Evolutionary conservation across 2,113 vertebrate genomes (phyloP).

Genomic region (Aythya baeri): DNA sequence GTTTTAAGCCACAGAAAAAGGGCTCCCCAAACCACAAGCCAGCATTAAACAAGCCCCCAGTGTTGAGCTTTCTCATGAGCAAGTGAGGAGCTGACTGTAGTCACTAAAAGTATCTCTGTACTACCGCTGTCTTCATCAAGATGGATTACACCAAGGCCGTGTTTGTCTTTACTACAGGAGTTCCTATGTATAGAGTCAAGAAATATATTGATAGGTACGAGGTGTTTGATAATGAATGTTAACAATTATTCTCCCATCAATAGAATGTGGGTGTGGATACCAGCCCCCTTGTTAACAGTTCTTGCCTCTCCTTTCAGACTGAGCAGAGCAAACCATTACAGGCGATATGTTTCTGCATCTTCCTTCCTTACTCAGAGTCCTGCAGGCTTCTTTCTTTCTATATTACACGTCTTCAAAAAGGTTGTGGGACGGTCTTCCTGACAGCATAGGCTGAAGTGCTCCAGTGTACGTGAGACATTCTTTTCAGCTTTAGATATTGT

Average conservation of each 20-base stretch:
- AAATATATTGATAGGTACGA: neutral
- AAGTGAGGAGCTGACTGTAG: neutral
- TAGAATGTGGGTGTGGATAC: neutral
- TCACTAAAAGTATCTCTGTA: neutral
- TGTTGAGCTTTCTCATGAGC: neutral
- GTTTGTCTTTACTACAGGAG: neutral
- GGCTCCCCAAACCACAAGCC: neutral
- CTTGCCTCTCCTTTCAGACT: neutral
- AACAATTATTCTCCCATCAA: neutral
- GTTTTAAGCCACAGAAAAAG: neutral
- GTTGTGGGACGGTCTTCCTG: neutral
- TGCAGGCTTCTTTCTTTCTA: neutral
- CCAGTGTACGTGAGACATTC: neutral
- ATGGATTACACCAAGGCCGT: neutral
- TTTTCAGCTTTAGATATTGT: neutral
- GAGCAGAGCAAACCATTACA: neutral
- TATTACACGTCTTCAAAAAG: neutral
- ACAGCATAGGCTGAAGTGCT: neutral
- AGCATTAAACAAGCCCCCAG: neutral
- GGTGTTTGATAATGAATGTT: neutral
- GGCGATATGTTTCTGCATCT: neutral
- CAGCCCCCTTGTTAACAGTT: neutral
- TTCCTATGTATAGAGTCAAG: neutral
- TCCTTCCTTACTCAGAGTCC: neutral
- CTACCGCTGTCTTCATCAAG: neutral